Evolutionary conservation across 2,797 vertebrate species (phyloP).

Genomic region (Syngnathus acus): DNA sequence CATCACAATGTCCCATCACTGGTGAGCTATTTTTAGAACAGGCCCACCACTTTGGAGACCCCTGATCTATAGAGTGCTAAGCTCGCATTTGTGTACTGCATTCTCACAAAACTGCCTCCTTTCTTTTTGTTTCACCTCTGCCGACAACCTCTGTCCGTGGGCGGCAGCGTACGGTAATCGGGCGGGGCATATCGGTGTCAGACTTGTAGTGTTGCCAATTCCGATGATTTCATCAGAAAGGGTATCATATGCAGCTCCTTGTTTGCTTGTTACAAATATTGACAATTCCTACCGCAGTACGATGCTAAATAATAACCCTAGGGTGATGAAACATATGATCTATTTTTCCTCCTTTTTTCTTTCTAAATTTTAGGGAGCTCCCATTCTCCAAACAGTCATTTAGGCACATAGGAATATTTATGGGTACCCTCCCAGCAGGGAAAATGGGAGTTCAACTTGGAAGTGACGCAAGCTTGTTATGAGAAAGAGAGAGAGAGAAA

Average conservation of each 20-base stretch:
- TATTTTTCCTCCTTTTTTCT: neutral
- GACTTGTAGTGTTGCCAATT: no score
- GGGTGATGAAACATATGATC: no score
- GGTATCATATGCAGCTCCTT: neutral
- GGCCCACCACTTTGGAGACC: no score
- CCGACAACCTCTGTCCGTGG: no score
- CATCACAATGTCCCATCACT: no score
- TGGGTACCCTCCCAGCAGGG: slow-evolving; percentile 49
- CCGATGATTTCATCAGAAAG: neutral
- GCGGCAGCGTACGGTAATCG: no score
- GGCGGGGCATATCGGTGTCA: no score
- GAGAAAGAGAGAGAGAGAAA: neutral
- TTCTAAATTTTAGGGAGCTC: neutral
- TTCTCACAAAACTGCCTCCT: no score
- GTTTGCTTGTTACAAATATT: neutral
- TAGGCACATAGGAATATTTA: slow-evolving; percentile 27
- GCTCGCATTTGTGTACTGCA: no score
- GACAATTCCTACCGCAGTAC: neutral
- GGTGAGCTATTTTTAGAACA: no score
- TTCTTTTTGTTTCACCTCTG: no score
- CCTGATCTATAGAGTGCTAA: no score
- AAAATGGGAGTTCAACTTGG: slow-evolving; percentile 59
- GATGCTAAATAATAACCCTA: neutral
- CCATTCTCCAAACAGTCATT: neutral
- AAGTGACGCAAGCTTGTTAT: slow-evolving; percentile 49